Evolutionary conservation across 2,797 vertebrate species (phyloP), one percentile per base, ranked within the genome.

Genomic region (Sebastiscus albofasciatus): DNA sequence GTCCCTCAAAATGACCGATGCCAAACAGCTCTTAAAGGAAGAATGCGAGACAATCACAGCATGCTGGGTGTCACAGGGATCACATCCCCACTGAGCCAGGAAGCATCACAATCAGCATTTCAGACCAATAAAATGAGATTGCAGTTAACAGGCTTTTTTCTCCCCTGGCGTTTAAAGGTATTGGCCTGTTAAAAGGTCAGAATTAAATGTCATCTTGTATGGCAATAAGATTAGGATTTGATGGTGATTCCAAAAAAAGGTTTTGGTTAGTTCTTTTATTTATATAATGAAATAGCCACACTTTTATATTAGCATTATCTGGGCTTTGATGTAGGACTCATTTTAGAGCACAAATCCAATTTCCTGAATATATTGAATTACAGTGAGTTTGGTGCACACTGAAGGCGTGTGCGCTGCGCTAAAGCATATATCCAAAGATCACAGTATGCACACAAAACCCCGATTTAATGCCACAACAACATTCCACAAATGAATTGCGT

Each of bases 161-260:
- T 26, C 12, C 56, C 27, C 34, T 55, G 71, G 58, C 29, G 4
- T 67, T 81, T 67, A 2, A 9, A 73, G 31, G 39, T 2, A 0
- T 55, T 36, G 55, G 42, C 46, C 60, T 84, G 85, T 89, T 84
- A 83, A 84, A 88, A 75, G 91, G 84, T 89, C 89, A 86, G 34
- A 58, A 56, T 69, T 20, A 70, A 86, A 87, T 85, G 49, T 39
- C 22, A 81, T 82, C 90, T 75, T 67, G 39, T 58, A 2, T 33
- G 7, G 27, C 56, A 84, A 87, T 66, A 13, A 75, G 81, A 90
- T 91, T 72, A 80, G 24, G 16, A 12, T 60, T 75, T 64, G 2
- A 62, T n/a, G 31, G 18, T 2, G 16, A 42, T 14, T 75, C 24
- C 8, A 49, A 61, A 54, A 54, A 67, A 49, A 49, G 22, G 22